phyloP scores from a whole-genome alignment of 2,797 vertebrate genomes.

The Enteromius unitaeniatus region DNA sequence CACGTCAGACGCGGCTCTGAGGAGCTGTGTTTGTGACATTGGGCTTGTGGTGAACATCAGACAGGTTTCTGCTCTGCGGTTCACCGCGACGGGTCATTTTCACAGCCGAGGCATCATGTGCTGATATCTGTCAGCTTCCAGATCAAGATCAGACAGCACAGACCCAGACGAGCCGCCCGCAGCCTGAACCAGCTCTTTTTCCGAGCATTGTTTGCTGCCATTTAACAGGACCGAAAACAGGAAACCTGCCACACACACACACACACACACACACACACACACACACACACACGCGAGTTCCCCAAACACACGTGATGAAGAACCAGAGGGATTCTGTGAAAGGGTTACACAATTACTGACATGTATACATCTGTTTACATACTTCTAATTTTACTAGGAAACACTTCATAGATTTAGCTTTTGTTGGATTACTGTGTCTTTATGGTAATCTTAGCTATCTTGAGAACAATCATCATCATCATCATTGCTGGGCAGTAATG shows the following conservation, averaged over 20 bases:
- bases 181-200: constrained; percentile 65
- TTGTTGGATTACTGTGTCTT: no score
- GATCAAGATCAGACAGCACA: constrained; percentile 35
- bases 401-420: background rate
- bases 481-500: no score
- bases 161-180: constrained; percentile 21
- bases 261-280: constrained; percentile 8
- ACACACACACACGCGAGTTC: no score
- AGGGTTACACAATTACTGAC: background rate
- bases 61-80: background rate
- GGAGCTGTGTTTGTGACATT: no score
- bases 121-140: constrained; percentile 35
- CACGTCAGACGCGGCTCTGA: no score
- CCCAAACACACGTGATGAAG: background rate
- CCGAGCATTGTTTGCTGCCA: constrained; percentile 80
- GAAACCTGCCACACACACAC: constrained; percentile 66
- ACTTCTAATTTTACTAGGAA: background rate
- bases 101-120: background rate
- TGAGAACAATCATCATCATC: no score
- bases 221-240: constrained; percentile 77
- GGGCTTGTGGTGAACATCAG: constrained; percentile 12
- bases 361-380: no score
- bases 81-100: constrained; percentile 22
- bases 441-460: no score
- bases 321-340: background rate